Evolutionary conservation across 2,113 vertebrate genomes (phyloP), one percentile per base, ranked within the genome.

Genomic region (Podiceps cristatus): DNA sequence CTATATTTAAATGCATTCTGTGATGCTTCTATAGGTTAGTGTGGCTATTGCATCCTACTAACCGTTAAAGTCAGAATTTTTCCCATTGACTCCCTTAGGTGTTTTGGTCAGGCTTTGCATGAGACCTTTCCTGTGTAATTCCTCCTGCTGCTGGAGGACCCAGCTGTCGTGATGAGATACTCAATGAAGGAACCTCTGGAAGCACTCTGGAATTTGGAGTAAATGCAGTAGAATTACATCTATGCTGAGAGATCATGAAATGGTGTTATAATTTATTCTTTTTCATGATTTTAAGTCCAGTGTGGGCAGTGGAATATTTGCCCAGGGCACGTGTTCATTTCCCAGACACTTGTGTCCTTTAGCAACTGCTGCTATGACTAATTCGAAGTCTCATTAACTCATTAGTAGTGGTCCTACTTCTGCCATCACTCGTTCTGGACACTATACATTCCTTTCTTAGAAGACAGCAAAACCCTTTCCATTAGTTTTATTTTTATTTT

Each of bases 81-180:
- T 66, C 15, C 31, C 25, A 12, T 0, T 53, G 33, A 27, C 8
- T 64, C 22, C 22, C 25, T 63, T 31, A 66, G 18, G 27, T 40
- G 20, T 3, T 72, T 89, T 64, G 40, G 28, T 75, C 28, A 53
- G n/a, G 11, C 79, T 83, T 91, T 81, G 56, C 35, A 58, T 79
- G 24, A 69, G 40, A 76, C 27, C 20, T 52, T 35, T 66, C 6
- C 24, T 37, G 11, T 42, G 23, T 20, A 91, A 33, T 56, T 82
- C 11, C 7, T 80, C 31, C 31, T 40, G 10, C 27, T 77, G 16
- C 24, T 68, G n/a, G 24, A 64, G 13, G 25, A 29, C 9, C 2
- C 35, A 58, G 25, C 5, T 88, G 10, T 50, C 0, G 0, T 24
- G 11, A 27, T n/a, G 42, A 53, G 58, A 78, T 93, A 66, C 16